Evolutionary conservation across 2,113 vertebrate genomes (phyloP).

Genomic region (Sminthopsis crassicaudata): DNA sequence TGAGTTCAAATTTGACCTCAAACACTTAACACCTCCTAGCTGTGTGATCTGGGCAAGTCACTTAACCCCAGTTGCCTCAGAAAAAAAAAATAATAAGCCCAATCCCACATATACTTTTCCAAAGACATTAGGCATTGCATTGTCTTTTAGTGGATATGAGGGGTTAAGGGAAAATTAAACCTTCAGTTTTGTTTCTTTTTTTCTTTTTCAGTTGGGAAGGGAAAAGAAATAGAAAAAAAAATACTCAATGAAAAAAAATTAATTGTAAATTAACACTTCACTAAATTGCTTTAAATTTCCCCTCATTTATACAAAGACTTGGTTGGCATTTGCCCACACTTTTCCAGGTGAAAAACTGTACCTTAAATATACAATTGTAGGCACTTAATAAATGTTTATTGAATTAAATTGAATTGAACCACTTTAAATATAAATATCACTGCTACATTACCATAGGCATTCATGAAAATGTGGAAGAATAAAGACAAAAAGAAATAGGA

Average conservation of each 20-base stretch:
- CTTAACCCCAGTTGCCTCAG: no score
- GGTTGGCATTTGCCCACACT: neutral
- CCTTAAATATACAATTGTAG: neutral
- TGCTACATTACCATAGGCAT: constrained; percentile 23
- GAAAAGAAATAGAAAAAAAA: neutral
- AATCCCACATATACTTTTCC: neutral
- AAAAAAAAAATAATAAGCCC: neutral
- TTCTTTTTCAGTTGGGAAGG: neutral
- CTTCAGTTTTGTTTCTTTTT: neutral
- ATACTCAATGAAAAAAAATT: neutral
- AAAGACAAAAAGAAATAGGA: constrained; percentile 56
- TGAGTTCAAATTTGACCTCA: no score
- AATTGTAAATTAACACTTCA: neutral
- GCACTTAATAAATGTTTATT: neutral
- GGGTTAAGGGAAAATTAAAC: neutral
- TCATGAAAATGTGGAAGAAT: neutral
- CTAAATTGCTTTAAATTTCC: constrained; percentile 5
- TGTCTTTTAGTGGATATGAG: neutral
- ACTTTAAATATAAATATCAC: constrained; percentile 26
- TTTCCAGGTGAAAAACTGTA: neutral
- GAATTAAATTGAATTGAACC: neutral
- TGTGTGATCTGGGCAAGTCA: no score
- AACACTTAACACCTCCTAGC: no score
- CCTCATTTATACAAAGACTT: constrained; percentile 10
- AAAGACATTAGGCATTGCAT: neutral